Evolutionary conservation across 2,888 invertebrate species (phyloP).

Genomic region (Athalia circularis): DNA sequence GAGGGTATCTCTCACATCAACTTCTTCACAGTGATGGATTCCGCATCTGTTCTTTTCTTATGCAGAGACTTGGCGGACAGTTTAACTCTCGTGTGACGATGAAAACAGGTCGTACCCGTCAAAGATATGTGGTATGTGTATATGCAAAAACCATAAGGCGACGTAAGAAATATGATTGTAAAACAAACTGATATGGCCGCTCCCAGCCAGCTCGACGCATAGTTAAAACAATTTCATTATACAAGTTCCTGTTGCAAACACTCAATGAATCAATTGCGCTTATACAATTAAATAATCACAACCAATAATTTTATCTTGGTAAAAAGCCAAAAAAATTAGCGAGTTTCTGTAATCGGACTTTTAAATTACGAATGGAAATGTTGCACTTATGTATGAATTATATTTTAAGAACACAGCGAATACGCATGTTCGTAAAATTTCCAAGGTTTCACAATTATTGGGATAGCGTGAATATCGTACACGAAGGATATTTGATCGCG

Average conservation of each 20-base stretch:
- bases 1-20: too few species aligned
- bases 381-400: conserved; percentile 28
- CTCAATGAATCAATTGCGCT: conserved; percentile 22
- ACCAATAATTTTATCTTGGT: neutral
- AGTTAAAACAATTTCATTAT: conserved; percentile 27
- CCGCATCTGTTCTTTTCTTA: too few species aligned
- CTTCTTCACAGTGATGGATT: too few species aligned
- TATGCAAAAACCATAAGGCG: conserved; percentile 30
- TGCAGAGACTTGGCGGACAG: too few species aligned
- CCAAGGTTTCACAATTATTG: neutral
- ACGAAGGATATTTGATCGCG: neutral
- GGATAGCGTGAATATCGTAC: neutral
- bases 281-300: neutral
- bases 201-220: conserved; percentile 23
- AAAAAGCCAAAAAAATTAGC: neutral
- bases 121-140: neutral
- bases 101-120: neutral
- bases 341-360: neutral
- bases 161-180: conserved; percentile 14
- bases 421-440: too few species aligned
- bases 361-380: conserved; percentile 13
- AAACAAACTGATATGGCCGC: conserved; percentile 25
- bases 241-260: conserved; percentile 26
- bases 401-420: conserved; percentile 26
- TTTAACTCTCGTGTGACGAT: neutral